Evolutionary conservation across 2,797 vertebrate species (phyloP), one percentile per base, ranked within the genome.

Genomic region (Labroides dimidiatus): DNA sequence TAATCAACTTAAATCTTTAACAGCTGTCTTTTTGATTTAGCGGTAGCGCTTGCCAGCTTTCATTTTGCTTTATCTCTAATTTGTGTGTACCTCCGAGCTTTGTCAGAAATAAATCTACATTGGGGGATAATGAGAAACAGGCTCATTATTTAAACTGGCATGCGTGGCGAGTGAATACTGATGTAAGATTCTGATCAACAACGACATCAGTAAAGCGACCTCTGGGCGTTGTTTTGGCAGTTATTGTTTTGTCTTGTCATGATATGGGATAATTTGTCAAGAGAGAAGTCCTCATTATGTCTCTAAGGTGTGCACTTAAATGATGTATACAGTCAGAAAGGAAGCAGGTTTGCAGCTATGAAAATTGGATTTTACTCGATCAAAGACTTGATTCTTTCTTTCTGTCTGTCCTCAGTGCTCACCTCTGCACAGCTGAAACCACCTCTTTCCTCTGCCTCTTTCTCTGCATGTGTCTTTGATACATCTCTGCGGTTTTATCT

Each of bases 311-410:
- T 67, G 27, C 37, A 65, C 42, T 47, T 43, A 51, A 49, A 75
- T 24, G 17, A 47, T 21, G 14, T 43, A 41, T 17, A 43, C 10
- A 1, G 49, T 60, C 16, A 55, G 27, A 47, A 9, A 47, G 42
- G 17, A 50, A 10, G 17, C 41, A 55, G 55, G 53, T 75, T 76
- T 48, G 41, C 43, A 68, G 39, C 30, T 51, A 61, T 69, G 58
- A 74, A 67, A 60, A 68, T 70, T 58, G 1, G 45, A 73, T 45
- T 76, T 30, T n/a, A 63, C 65, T 66, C 7, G 11, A 72, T 78
- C 51, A 75, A 91, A 90, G 85, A 89, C 84, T 88, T 82, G 85
- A 90, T 92, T 90, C 77, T 89, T 92, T 90, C 77, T 89, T 87
- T 87, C 77, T 81, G 89, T 72, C 56, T 64, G 72, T 61, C 70